Base-by-base conservation (phyloP, 2,797 vertebrate genomes). In the Cyclopterus lumpus region DNA sequence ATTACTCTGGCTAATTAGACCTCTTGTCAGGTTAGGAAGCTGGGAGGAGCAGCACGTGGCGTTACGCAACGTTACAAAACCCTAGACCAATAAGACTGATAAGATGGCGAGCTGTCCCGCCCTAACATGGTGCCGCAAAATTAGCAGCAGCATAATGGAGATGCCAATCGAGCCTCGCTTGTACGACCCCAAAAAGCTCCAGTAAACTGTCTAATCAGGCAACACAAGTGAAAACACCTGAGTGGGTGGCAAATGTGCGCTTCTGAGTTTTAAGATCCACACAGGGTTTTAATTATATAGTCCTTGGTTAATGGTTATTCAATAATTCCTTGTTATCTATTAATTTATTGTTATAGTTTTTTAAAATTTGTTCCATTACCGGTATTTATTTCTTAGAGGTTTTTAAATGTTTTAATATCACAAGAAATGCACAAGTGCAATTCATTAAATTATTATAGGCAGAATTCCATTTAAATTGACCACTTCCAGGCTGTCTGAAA, bases 1-100 rank as follows among this genome's bases (percentile, higher is more conserved):
- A 26, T 53, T 6, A 64, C 61, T 60, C 58, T 60, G 58, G 58
- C 58, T 64, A 36, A 62, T 62, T 30, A 8, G 42, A n/a, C 28
- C 42, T 48, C 42, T 7, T 49, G 44, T 24, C 62, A 38, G 32
- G 11, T 4, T 30, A 30, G n/a, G n/a, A 42, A 15, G 18, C 11
- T 16, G 42, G 9, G 42, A 14, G 26, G 22, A 24, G 36, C 26
- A 20, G 30, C 16, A 22, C 18, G 2, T 53, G 34, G 14, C 18
- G n/a, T 59, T 15, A 15, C 6, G 53, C 16, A 18, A 51, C 3
- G 9, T 58, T 42, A 34, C 2, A 34, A 30, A 57, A 55, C 66
- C 30, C 10, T 0, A 3, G 38, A 44, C 34, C 49, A 54, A 65
- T 28, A 5, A 36, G 22, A 38, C 36, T 53, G 22, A 1, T 22